Evolutionary conservation across 2,797 vertebrate genomes (phyloP), one percentile per base, ranked within the genome.

Genomic region (Melopsittacus undulatus): DNA sequence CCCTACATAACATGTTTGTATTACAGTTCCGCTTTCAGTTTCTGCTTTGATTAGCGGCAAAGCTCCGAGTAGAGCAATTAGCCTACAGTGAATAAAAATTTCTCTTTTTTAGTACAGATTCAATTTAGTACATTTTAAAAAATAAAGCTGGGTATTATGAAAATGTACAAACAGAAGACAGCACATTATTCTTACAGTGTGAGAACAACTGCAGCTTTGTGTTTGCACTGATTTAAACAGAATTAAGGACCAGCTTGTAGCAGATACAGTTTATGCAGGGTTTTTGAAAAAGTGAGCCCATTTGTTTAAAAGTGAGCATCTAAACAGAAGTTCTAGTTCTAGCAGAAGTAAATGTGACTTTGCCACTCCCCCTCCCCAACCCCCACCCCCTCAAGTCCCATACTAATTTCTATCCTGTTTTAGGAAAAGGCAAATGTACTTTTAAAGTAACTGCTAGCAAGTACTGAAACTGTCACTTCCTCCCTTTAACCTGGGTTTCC

Each of bases 1-100:
- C n/a, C 27, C 90, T 46, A 83, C 45, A 36, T 61, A 82, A 76
- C n/a, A 42, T 61, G 48, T 42, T 73, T 84, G 26, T 63, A 34
- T 51, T 79, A 40, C 12, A 90, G 61, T 83, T 89, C 66, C 87
- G 61, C 70, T 90, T 95, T 96, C 77, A 77, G 32, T 94, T 95
- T 94, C 81, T 82, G 10, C 74, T 95, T 79, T 76, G 57, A 64
- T 87, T 95, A 85, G 27, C 81, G 70, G 32, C 64, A 94, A 92
- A 42, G 34, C 26, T 46, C 30, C 45, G 67, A 89, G 61, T 30
- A 64, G 63, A 88, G 46, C 42, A 84, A 83, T 76, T 78, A 81
- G 32, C 21, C 40, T 87, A 38, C 45, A 91, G 86, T 36, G 21
- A 94, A 32, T 70, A 89, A 89, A 87, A 45, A 59, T 30, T 34